Base-by-base conservation (phyloP, 2,113 vertebrate species). In the Rhinoderma darwinii region DNA sequence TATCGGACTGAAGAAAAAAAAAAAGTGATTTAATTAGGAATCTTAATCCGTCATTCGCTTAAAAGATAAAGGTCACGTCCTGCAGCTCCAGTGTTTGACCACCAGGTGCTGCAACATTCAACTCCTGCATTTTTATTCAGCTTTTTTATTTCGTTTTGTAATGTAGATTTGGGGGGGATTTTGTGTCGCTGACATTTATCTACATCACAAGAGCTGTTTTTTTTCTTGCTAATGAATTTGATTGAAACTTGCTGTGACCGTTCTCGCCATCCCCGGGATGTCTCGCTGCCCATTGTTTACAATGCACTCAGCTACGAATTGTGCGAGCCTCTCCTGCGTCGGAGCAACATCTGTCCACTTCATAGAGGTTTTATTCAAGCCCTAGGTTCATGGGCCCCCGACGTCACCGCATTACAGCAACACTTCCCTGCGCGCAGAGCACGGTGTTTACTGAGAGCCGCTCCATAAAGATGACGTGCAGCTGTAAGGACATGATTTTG, bases 401-500 rank as follows among this genome's bases (percentile, higher is more conserved):
- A 80, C 51, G 54, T 59, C 20, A 10, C 35, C 5, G 8, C 17
- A 25, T 63, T n/a, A 2, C 4, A 41, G 35, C 17, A 4, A 18
- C 9, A 5, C 32, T 35, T 9, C 11, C 22, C 35, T 30, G 0
- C 20, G 2, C 14, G 18, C 15, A 27, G 14, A 27, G 41, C 27
- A 4, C 15, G 0, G 2, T 56, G 50, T 54, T 22, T 54, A 27
- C 27, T 17, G 10, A 41, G 78, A 10, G 68, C 35, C 4, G 27
- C 18, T 47, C 2, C 25, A 30, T 22, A 20, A 59, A 86, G n/a
- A 89, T 88, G 84, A 86, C 70, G 2, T 20, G 54, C 88, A 89
- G 89, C 86, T 90, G 90, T 88, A 5, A 4, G 50, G 79, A 70
- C 27, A 43, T 43, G 32, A 50, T 12, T 35, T 12, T 72, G 68